These are phyloP conservation scores for Heliothis subflexa DNA, from an alignment of 1,140 invertebrate genomes.

Conservation along the genomic window DNA sequence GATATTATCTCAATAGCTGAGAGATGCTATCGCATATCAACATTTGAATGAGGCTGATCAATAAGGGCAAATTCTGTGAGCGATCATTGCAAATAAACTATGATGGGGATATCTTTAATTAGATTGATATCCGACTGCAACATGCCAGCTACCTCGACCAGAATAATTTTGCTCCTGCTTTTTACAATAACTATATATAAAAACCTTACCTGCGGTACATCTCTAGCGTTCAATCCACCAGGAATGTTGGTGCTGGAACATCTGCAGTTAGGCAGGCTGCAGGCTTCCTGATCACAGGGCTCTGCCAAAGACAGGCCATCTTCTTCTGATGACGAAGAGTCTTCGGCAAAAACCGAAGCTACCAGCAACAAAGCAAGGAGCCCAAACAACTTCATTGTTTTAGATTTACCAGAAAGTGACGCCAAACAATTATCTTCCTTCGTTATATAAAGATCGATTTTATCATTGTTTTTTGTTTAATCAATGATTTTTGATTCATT, in stretches of 20 bases:
- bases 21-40: too few species aligned
- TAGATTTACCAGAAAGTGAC: constrained; percentile 9
- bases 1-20: too few species aligned
- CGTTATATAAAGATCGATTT: constrained; percentile 10
- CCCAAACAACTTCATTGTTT: not conserved
- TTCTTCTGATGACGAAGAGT: not conserved
- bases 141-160: too few species aligned
- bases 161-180: not conserved
- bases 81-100: too few species aligned
- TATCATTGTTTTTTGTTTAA: not conserved
- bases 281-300: constrained; percentile 61
- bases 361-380: constrained; percentile 9
- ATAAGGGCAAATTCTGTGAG: too few species aligned
- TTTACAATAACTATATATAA: too few species aligned
- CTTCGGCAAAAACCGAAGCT: constrained; percentile 27
- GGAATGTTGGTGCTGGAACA: constrained; percentile 83
- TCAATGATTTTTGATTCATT: constrained; percentile 19
- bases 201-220: constrained; percentile 81
- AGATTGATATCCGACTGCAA: too few species aligned
- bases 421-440: not conserved
- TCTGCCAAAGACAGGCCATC: constrained; percentile 53
- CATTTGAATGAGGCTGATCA: too few species aligned
- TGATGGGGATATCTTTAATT: too few species aligned
- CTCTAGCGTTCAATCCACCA: constrained; percentile 66
- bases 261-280: constrained; percentile 81